These are phyloP conservation scores for Neolamprologus sp. DNA, from an alignment of 2,113 vertebrate species.

Conservation along the genomic window DNA sequence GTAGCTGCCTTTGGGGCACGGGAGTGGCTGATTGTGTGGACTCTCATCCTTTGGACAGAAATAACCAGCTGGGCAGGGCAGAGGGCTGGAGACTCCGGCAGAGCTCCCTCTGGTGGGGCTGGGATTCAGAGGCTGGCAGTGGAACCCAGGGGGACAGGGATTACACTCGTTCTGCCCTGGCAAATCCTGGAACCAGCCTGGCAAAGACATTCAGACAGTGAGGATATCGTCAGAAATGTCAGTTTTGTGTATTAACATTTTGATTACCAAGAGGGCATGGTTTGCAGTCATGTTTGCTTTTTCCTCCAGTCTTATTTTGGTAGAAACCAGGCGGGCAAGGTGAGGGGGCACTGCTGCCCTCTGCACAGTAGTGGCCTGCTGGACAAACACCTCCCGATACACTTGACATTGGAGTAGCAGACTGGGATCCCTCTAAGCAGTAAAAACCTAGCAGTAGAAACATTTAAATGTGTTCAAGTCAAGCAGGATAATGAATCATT, in stretches of 20 bases:
- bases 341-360: slow-evolving; percentile 55
- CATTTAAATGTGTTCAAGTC: not conserved
- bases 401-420: slow-evolving; percentile 50
- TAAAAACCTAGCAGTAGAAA: slow-evolving; percentile 59
- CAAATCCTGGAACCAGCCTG: slow-evolving; percentile 74
- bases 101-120: slow-evolving; percentile 16
- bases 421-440: slow-evolving; percentile 68
- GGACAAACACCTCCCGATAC: slow-evolving; percentile 72
- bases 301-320: slow-evolving; percentile 53
- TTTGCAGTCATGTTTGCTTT: slow-evolving; percentile 59
- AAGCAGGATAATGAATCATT: not conserved
- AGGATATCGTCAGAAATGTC: not conserved
- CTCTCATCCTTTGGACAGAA: slow-evolving; percentile 57
- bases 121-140: slow-evolving; percentile 54
- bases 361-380: slow-evolving; percentile 79
- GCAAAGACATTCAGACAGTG: not conserved
- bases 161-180: slow-evolving; percentile 68
- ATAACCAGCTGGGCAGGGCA: slow-evolving; percentile 69
- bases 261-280: slow-evolving; percentile 65
- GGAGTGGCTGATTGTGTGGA: slow-evolving; percentile 27
- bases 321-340: slow-evolving; percentile 68
- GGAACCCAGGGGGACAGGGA: slow-evolving; percentile 70
- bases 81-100: slow-evolving; percentile 48
- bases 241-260: not conserved
- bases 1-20: slow-evolving; percentile 75